Conservation (phyloP, 2,888 invertebrate genomes). For the Geophilus truncorum region DNA sequence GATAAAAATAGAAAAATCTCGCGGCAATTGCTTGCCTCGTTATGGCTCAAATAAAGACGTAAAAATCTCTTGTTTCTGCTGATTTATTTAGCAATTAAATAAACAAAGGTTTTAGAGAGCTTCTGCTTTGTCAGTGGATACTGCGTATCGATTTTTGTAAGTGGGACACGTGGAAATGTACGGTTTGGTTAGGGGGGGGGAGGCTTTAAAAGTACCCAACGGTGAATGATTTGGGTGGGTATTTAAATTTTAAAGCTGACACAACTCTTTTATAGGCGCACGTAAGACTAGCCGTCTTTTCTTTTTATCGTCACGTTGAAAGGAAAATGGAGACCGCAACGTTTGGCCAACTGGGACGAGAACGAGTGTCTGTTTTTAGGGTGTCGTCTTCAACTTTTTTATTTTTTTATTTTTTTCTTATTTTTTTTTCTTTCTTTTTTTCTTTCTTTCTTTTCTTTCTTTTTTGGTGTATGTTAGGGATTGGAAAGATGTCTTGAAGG, state of each 20-base stretch:
- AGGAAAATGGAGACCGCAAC: neutral
- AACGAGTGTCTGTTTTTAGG: neutral
- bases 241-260: constrained; percentile 7
- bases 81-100: neutral
- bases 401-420: neutral
- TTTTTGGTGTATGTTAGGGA: no score
- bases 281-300: neutral
- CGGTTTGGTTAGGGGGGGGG: neutral
- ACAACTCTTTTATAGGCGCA: neutral
- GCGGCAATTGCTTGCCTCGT: neutral
- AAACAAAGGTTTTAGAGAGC: no score
- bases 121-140: neutral
- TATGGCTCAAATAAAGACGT: neutral
- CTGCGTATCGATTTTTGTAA: neutral
- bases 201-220: neutral
- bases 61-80: neutral
- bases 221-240: neutral
- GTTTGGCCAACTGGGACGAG: neutral
- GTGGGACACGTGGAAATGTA: neutral
- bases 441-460: neutral
- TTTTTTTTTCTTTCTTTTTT: neutral
- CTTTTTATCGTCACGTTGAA: constrained; percentile 16
- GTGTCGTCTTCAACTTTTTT: neutral
- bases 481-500: no score
- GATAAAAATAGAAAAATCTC: neutral